These are phyloP conservation scores for Imbricaverruca yamaguchii DNA, from an alignment of 2,888 invertebrate genomes.

Conservation along the genomic window DNA sequence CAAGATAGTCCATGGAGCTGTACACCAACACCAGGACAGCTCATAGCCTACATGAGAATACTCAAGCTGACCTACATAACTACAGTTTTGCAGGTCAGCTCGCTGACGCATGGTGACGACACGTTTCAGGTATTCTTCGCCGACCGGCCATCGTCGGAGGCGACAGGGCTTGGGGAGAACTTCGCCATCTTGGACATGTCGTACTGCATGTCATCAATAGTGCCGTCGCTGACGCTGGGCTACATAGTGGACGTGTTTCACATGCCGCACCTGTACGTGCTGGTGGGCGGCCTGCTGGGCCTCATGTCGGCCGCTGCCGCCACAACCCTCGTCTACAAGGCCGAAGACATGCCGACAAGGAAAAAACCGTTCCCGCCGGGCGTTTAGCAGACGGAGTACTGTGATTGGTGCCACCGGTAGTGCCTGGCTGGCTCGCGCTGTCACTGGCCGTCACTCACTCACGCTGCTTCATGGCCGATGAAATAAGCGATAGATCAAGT, in stretches of 20 bases:
- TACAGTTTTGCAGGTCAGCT: too few relatives aligned
- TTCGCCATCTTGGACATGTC: conserved; percentile 18
- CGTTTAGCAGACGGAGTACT: too few relatives aligned
- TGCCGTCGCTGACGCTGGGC: conserved; percentile 9
- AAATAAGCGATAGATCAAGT: too few relatives aligned
- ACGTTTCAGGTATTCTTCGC: background rate
- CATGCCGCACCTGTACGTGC: conserved; percentile 7
- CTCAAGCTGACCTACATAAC: too few relatives aligned
- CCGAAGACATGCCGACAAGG: background rate
- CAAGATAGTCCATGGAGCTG: too few relatives aligned
- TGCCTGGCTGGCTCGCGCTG: too few relatives aligned
- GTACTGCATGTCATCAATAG: background rate
- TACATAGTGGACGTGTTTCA: background rate
- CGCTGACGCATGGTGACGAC: too few relatives aligned
- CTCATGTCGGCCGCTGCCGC: background rate
- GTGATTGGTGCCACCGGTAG: too few relatives aligned
- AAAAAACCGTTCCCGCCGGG: background rate
- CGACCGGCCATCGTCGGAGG: background rate
- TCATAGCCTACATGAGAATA: too few relatives aligned
- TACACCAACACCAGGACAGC: too few relatives aligned
- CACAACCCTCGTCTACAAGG: background rate
- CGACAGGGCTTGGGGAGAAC: background rate
- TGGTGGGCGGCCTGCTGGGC: background rate
- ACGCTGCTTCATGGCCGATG: too few relatives aligned
- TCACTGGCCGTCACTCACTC: too few relatives aligned